phyloP scores from a whole-genome alignment of 1,140 invertebrate genomes.

The Plectus sambesii region DNA sequence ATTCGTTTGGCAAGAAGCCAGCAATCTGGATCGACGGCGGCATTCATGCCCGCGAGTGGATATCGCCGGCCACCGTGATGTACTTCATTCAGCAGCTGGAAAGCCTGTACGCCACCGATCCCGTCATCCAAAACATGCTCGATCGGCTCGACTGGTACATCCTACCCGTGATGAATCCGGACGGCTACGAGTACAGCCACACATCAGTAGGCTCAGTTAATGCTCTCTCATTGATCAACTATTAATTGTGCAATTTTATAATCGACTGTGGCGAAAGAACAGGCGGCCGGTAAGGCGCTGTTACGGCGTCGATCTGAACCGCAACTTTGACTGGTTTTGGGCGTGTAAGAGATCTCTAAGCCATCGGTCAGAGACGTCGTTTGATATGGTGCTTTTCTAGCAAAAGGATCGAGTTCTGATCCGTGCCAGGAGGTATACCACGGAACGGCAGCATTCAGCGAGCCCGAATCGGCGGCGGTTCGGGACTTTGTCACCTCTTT shows the following conservation, averaged over 20 bases:
- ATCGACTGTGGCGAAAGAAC: conserved; percentile 44
- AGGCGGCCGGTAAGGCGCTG: conserved; percentile 40
- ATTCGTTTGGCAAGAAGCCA: conserved; percentile 25
- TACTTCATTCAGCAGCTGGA: conserved; percentile 47
- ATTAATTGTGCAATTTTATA: conserved; percentile 37
- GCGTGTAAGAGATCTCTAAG: too few relatives aligned
- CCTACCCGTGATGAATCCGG: conserved; percentile 40
- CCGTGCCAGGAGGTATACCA: conserved; percentile 44
- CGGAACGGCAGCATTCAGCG: conserved; percentile 46
- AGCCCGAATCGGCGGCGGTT: conserved; percentile 40
- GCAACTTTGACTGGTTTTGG: conserved; percentile 41
- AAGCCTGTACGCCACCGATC: conserved; percentile 34
- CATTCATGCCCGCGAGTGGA: conserved; percentile 51
- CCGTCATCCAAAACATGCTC: conserved; percentile 34
- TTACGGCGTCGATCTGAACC: conserved; percentile 35
- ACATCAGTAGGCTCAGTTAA: conserved; percentile 25
- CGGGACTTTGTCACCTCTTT: conserved; percentile 36
- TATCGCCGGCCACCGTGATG: conserved; percentile 47
- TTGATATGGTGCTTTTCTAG: conserved; percentile 50
- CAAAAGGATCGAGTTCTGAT: conserved; percentile 49
- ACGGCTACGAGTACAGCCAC: conserved; percentile 40
- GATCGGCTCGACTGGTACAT: conserved; percentile 44
- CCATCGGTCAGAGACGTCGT: too few relatives aligned
- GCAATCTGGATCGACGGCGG: conserved; percentile 45
- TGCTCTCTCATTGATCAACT: conserved; percentile 21